Base-by-base conservation (phyloP, 92 coral and sea anemone species). In the Siderastrea radians region DNA sequence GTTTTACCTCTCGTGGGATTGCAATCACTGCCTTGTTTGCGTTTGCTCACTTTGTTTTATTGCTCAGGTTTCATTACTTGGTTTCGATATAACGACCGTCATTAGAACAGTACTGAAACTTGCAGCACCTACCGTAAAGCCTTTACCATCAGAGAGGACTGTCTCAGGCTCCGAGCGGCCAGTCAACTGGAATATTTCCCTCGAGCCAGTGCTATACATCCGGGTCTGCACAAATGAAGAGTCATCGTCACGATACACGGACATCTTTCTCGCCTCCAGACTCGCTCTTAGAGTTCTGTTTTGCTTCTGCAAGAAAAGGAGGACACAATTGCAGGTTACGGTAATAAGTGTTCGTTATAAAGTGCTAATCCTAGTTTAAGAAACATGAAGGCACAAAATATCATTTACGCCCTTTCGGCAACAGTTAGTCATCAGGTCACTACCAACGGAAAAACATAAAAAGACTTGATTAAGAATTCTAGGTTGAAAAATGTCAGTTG, bases 271-370 rank as follows among this genome's bases (percentile, higher is more conserved):
- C 72, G 2, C 3, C 8, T 45, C 15, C 15, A 0, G 2, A 3
- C 79, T 10, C 5, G 50, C 64, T 50, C 38, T 71, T 7, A 71
- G 60, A 15, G 79, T 83, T 15, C 50, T 83, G 87, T 83, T 83
- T 83, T 83, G 72, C 19, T 5, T 16, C 87, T 83, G 7, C 26
- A 7, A 14, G 65, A 38, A 76, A 26, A 9, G 5, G 19, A 14
- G 11, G 2, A 51, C 7, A 2, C 43, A 68, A 47, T 14, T 49
- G 13, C 5, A 43, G 0, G 4, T 64, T 26, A 1, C 50, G 48
- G 19, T 68, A 17, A 65, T 53, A 44, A 49, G 1, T 48, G 46
- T 13, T 44, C 17, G 10, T 2, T 12, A 60, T 38, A 58, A 12
- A 7, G 48, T 17, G 61, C 63, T 51, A n/a, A 19, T 4, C 2